Conservation (phyloP, 2,113 vertebrate species). For the Zosterops borbonicus region DNA sequence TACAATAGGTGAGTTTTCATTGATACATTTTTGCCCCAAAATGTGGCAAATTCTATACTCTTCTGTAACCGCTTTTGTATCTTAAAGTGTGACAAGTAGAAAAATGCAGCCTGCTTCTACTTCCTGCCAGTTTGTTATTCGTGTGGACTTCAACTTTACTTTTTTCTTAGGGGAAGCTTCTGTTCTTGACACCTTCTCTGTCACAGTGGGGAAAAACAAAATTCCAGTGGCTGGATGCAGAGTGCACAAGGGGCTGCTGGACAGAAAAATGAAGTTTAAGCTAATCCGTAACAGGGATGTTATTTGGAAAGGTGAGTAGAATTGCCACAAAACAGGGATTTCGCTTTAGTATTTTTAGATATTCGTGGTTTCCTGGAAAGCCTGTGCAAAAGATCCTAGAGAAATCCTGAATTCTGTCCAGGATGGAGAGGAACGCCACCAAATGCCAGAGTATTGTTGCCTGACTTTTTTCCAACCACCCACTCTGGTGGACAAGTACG, state of each 20-base stretch:
- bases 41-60: background rate
- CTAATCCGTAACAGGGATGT: slow-evolving; percentile 75
- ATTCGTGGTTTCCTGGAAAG: background rate
- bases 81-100: background rate
- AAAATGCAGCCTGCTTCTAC: background rate
- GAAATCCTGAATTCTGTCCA: background rate
- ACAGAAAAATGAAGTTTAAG: slow-evolving; percentile 84
- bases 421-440: background rate
- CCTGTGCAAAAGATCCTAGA: rapidly evolving
- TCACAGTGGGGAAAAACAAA: slow-evolving; percentile 88
- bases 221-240: slow-evolving; percentile 92
- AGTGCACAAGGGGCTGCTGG: slow-evolving; percentile 89
- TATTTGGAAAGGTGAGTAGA: slow-evolving; percentile 88
- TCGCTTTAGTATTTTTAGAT: background rate
- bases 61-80: background rate
- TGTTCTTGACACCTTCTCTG: slow-evolving; percentile 82
- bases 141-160: background rate
- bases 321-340: rapidly evolving
- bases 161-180: slow-evolving; percentile 82
- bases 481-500: background rate
- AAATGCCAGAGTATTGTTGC: background rate
- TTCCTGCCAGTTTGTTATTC: background rate
- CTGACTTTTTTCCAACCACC: background rate
- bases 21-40: background rate
- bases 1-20: slow-evolving; percentile 74